Conservation (phyloP, 2,888 invertebrate genomes). For the Dioctria rufipes region DNA sequence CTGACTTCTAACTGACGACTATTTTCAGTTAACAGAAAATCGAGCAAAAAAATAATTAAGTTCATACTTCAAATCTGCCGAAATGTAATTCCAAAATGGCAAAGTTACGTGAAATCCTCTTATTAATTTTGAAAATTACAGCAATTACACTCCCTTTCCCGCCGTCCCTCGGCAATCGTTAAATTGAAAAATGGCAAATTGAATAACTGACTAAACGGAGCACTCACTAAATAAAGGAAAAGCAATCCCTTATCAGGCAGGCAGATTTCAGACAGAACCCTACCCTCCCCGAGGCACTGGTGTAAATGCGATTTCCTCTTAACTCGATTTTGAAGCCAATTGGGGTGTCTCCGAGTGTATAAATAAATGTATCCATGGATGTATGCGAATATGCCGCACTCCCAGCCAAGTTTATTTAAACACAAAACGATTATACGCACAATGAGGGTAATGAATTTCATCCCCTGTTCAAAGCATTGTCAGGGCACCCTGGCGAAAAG, state of each 20-base stretch:
- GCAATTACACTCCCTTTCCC: constrained; percentile 41
- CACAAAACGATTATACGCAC: constrained; percentile 64
- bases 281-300: constrained; percentile 46
- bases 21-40: background rate
- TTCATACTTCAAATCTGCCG: background rate
- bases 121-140: constrained; percentile 30
- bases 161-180: constrained; percentile 55
- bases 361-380: background rate
- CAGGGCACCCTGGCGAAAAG: background rate
- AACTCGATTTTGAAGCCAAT: constrained; percentile 48
- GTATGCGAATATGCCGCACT: background rate
- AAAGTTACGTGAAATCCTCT: constrained; percentile 15
- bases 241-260: constrained; percentile 55
- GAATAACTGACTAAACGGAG: constrained; percentile 69
- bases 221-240: constrained; percentile 60
- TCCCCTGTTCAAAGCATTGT: constrained; percentile 60
- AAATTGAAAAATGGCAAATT: constrained; percentile 71
- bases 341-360: constrained; percentile 25
- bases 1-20: no score
- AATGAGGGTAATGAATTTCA: constrained; percentile 64
- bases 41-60: background rate
- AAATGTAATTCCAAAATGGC: background rate
- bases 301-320: constrained; percentile 55
- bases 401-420: constrained; percentile 62
- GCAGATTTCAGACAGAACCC: constrained; percentile 57